Evolutionary conservation across 1,140 invertebrate genomes (phyloP), one percentile per base, ranked within the genome.

Genomic region (Drosophila seguyi): DNA sequence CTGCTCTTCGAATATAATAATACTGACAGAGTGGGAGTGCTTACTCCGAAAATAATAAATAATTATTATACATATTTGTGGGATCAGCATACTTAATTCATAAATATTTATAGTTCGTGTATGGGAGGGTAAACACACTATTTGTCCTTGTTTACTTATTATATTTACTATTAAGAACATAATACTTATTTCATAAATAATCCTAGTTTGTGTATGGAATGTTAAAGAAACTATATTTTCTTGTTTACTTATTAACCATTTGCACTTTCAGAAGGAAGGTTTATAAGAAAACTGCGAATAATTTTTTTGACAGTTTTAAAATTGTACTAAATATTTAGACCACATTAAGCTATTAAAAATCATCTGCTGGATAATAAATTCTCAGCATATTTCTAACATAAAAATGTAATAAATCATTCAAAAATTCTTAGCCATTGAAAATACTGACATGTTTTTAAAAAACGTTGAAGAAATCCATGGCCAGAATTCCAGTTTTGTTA

Each of bases 41-140:
- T 36, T 53, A 5, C 29, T 6, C 50, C 14, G 18, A 34, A 36
- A 22, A 48, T 48, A 48, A 45, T 45, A 45, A 45, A 47, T 47
- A 47, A 47, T 16, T 14, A 20, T 20, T 2, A 16, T 53, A 6
- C 3, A 53, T 34, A 22, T 36, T 5, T 7, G 10, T 1, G 13
- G 0, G 18, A 14, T 6, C 4, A 53, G 29, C 18, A 36, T 20
- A 20, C 3, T 2, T 52, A 14, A 7, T 52, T 34, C 6, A 52
- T 34, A 34, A 31, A 20, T 52, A 52, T 52, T 20, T 20, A 20
- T 52, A 18, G 29, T 20, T 52, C 34, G 48, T 34, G 10, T 18
- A 31, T 31, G 13, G n/a, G 31, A 31, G 18, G 48, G 14, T 13
- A 14, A 34, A n/a, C n/a, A 11, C 27, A 31, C 31, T 31, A 3